Percentiles rank a stretch among this genome's conserved stretches.
These are phyloP conservation scores for Cottus gobio DNA, from an alignment of 2,113 vertebrate genomes.

Conservation along the genomic window DNA sequence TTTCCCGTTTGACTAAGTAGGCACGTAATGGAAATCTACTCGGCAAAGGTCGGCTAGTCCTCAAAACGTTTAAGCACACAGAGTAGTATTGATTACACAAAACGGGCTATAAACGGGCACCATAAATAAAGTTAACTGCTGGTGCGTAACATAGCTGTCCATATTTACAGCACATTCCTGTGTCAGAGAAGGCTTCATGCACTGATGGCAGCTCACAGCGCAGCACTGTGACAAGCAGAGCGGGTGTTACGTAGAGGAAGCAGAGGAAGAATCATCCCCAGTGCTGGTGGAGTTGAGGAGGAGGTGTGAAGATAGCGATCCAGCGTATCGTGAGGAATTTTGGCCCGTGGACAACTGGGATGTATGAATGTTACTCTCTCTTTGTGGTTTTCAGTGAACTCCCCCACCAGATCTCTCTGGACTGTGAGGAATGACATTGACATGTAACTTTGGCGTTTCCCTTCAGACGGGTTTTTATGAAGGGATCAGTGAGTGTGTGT, in stretches of 20 bases:
- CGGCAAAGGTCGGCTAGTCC: conserved; percentile 67
- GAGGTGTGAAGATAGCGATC: conserved; percentile 36
- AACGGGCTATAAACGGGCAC: conserved; percentile 12
- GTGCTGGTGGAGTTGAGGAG: conserved; percentile 52
- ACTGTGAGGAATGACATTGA: conserved; percentile 24
- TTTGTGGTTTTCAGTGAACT: conserved; percentile 14
- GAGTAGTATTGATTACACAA: conserved; percentile 17
- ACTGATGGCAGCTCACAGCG: background rate
- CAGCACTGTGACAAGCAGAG: conserved; percentile 37
- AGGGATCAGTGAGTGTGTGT: conserved; percentile 14
- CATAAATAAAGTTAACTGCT: conserved; percentile 54
- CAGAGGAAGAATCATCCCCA: conserved; percentile 5
- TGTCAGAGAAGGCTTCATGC: conserved; percentile 42
- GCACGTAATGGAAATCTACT: conserved; percentile 53
- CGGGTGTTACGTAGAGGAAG: conserved; percentile 6
- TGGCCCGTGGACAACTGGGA: conserved; percentile 18
- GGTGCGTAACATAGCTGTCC: conserved; percentile 22
- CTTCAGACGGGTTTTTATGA: conserved; percentile 36
- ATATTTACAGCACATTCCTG: conserved; percentile 74
- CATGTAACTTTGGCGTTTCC: conserved; percentile 41
- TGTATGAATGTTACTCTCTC: conserved; percentile 20
- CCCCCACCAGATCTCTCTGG: conserved; percentile 26
- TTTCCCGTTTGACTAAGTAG: conserved; percentile 37
- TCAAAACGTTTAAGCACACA: conserved; percentile 69
- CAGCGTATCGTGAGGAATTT: conserved; percentile 56